Conservation (phyloP, 2,888 invertebrate species). For the Pseudanteris insignis region DNA sequence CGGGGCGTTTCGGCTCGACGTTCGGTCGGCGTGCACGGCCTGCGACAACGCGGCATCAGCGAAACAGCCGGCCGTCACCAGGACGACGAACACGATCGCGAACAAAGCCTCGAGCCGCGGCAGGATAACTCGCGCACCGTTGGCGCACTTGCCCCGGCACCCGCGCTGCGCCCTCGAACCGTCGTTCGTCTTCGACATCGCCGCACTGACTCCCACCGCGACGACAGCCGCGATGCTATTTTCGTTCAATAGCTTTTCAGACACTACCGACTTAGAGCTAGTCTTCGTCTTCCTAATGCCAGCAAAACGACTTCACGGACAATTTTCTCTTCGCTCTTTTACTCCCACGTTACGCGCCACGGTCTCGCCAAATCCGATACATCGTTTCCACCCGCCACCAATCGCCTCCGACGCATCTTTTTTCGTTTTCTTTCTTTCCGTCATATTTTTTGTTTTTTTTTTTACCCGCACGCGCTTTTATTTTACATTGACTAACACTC, state of each 20-base stretch:
- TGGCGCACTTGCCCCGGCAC: constrained; percentile 58
- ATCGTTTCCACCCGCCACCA: constrained; percentile 20
- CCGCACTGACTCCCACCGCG: constrained; percentile 64
- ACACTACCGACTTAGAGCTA: constrained; percentile 46
- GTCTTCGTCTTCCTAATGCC: constrained; percentile 47
- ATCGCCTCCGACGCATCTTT: not conserved
- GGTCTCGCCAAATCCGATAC: constrained; percentile 39
- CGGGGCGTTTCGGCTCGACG: constrained; percentile 45
- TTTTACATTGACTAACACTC: too few species aligned
- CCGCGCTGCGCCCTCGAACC: constrained; percentile 63
- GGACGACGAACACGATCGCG: constrained; percentile 51
- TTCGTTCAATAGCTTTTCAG: constrained; percentile 63
- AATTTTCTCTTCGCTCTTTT: constrained; percentile 39
- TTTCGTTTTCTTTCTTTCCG: not conserved
- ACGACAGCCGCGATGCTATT: constrained; percentile 57
- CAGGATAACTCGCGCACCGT: constrained; percentile 48
- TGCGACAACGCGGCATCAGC: constrained; percentile 46
- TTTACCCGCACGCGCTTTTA: not conserved
- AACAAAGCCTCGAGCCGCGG: constrained; percentile 45
- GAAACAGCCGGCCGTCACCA: constrained; percentile 44
- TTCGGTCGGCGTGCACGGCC: constrained; percentile 50
- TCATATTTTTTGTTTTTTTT: not conserved
- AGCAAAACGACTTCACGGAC: constrained; percentile 43
- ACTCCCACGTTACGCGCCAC: constrained; percentile 23
- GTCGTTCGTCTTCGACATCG: constrained; percentile 67